Evolutionary conservation across 2,797 vertebrate species (phyloP).

Genomic region (Tadarida brasiliensis): DNA sequence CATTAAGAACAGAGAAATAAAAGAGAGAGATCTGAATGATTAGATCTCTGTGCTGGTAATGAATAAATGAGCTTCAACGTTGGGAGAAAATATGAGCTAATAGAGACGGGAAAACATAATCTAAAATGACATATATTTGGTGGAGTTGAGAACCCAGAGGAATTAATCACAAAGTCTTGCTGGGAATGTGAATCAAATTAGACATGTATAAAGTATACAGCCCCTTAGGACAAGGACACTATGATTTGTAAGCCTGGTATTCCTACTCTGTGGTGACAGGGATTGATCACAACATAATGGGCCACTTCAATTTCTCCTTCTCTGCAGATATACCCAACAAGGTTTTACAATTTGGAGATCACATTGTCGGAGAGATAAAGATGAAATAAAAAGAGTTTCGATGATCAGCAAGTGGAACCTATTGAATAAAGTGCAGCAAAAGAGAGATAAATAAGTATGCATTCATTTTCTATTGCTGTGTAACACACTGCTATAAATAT

Average conservation of each 20-base stretch:
- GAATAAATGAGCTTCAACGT: constrained; percentile 3
- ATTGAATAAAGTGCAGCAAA: constrained; percentile 6
- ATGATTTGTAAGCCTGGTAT: background rate
- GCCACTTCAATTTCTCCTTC: background rate
- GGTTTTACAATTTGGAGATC: background rate
- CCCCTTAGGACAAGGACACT: background rate
- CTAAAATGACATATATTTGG: background rate
- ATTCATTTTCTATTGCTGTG: background rate
- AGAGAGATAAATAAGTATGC: background rate
- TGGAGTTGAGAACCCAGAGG: background rate
- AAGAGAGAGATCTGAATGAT: background rate
- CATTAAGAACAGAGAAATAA: constrained; percentile 12
- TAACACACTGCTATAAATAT: constrained; percentile 49
- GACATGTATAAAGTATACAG: background rate
- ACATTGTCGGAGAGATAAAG: background rate
- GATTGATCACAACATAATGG: background rate
- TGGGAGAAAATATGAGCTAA: background rate
- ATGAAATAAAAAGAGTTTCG: background rate
- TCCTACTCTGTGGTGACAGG: background rate
- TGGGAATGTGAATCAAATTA: background rate
- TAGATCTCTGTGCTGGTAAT: background rate
- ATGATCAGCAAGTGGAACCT: background rate
- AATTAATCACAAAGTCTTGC: background rate
- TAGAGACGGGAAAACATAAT: background rate
- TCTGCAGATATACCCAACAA: background rate